phyloP scores from a whole-genome alignment of 2,888 invertebrate genomes.

The Sericinus montela region DNA sequence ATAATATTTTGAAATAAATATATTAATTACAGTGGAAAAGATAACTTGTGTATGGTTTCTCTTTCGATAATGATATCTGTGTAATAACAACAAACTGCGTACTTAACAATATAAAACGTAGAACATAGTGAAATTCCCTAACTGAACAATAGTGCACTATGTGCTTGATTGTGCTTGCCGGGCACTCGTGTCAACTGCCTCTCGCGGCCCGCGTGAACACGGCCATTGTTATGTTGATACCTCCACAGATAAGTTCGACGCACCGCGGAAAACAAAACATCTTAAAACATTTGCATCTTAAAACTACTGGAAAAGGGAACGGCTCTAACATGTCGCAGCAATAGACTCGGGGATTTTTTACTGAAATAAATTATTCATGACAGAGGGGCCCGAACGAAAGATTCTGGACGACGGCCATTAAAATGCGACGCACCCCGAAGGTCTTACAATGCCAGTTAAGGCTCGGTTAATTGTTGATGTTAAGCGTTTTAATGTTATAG shows the following conservation, averaged over 20 bases:
- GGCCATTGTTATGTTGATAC: slow-evolving; percentile 71
- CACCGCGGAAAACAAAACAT: slow-evolving; percentile 59
- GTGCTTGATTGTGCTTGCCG: slow-evolving; percentile 53
- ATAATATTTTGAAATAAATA: too few relatives aligned
- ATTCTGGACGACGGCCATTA: slow-evolving; percentile 45
- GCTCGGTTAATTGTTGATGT: slow-evolving; percentile 67
- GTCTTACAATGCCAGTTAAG: slow-evolving; percentile 55
- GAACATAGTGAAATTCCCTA: slow-evolving; percentile 9
- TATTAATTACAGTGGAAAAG: too few relatives aligned
- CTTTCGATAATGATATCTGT: too few relatives aligned
- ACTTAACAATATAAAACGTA: too few relatives aligned
- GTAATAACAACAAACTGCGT: too few relatives aligned
- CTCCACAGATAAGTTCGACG: slow-evolving; percentile 53
- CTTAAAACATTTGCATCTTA: slow-evolving; percentile 53
- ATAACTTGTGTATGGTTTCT: too few relatives aligned
- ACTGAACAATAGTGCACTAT: slow-evolving; percentile 70
- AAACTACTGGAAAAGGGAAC: slow-evolving; percentile 35
- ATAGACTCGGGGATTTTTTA: slow-evolving; percentile 33
- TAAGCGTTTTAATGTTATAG: slow-evolving; percentile 57
- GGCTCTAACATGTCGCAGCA: slow-evolving; percentile 21
- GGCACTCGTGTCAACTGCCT: slow-evolving; percentile 64
- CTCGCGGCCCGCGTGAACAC: slow-evolving; percentile 57
- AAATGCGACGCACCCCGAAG: slow-evolving; percentile 58
- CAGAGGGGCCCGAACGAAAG: slow-evolving; percentile 37
- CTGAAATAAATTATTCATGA: slow-evolving; percentile 63